Conservation (phyloP, 2,888 invertebrate genomes). For the Zelleria hepariella region DNA sequence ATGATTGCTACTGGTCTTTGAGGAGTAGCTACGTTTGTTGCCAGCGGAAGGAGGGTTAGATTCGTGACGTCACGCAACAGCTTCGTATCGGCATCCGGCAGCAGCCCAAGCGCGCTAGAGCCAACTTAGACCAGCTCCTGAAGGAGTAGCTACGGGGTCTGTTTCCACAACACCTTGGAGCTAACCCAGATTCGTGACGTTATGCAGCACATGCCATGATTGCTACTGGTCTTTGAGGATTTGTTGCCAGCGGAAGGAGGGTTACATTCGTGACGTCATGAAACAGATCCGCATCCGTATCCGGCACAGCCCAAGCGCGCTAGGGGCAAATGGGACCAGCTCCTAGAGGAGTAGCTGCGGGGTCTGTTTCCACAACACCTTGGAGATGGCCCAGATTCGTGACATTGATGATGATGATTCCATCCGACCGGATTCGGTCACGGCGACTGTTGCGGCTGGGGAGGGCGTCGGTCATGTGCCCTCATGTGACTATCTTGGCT, state of each 20-base stretch:
- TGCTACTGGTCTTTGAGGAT: no score
- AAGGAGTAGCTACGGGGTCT: not conserved
- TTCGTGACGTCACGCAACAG: no score
- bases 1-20: no score
- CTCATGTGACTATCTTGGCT: no score
- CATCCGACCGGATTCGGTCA: no score
- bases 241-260: no score
- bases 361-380: not conserved
- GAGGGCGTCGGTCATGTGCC: conserved; percentile 12
- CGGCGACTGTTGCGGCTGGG: conserved; percentile 9
- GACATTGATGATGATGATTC: not conserved
- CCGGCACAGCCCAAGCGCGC: conserved; percentile 38
- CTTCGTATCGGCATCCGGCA: no score
- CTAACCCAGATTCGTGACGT: not conserved
- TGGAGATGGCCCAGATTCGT: not conserved
- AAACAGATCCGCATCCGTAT: no score
- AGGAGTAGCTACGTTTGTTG: no score
- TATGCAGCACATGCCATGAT: not conserved
- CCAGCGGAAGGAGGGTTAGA: no score
- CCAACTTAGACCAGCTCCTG: conserved; percentile 33
- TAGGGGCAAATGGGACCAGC: conserved; percentile 41
- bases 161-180: not conserved
- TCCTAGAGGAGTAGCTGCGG: not conserved
- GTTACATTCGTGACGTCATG: no score
- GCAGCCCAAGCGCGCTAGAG: conserved; percentile 44